A percentile compares a stretch with the other conserved stretches of the same genome.
Evolutionary conservation across 2,113 vertebrate genomes (phyloP).

Genomic region (Clarias gariepinus): DNA sequence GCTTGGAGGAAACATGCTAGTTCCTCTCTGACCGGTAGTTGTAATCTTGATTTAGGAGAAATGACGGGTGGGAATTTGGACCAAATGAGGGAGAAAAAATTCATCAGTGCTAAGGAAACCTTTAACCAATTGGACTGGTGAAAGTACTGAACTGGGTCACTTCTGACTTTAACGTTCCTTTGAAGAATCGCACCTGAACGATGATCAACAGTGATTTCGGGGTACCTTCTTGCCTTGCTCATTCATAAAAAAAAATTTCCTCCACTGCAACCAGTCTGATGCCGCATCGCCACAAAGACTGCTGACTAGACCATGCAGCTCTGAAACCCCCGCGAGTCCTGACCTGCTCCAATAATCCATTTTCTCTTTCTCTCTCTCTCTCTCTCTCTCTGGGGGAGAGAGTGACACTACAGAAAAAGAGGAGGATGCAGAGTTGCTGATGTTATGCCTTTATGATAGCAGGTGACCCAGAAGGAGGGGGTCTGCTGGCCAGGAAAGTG

Average conservation of each 20-base stretch:
- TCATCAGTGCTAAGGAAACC: neutral
- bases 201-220: neutral
- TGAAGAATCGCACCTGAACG: neutral
- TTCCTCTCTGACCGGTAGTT: no score
- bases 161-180: neutral
- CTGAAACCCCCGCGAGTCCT: conserved; percentile 30
- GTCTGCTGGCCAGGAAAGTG: neutral
- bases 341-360: conserved; percentile 48
- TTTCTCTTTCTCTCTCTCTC: neutral
- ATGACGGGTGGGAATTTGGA: no score
- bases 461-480: conserved; percentile 41
- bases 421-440: conserved; percentile 59
- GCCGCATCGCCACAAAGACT: conserved; percentile 27
- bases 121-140: neutral
- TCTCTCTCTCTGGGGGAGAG: neutral
- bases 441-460: conserved; percentile 63
- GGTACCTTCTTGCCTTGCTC: neutral
- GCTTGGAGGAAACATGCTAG: no score
- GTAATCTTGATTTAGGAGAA: no score
- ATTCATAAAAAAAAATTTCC: neutral
- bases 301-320: conserved; percentile 41
- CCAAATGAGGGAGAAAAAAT: neutral
- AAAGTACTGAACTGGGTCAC: neutral
- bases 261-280: neutral
- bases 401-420: conserved; percentile 12